A percentile compares a stretch with the other conserved stretches of the same genome.
These are phyloP conservation scores for Martes martes DNA, from an alignment of 2,113 vertebrate genomes.

Conservation along the genomic window DNA sequence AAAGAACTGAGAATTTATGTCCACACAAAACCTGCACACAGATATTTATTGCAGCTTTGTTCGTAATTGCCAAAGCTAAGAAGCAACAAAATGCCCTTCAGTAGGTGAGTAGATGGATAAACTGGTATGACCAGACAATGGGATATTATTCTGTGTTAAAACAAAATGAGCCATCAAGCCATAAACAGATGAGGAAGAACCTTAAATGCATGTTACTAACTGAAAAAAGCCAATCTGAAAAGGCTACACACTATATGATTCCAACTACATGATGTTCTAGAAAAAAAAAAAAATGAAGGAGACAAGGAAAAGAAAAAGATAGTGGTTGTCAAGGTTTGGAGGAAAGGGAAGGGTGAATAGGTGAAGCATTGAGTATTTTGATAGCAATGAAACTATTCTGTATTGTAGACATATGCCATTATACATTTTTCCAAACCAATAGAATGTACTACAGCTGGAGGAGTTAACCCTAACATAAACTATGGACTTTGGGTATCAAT, in stretches of 20 bases:
- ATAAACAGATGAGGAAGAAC: neutral
- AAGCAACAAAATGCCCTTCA: neutral
- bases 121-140: neutral
- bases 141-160: neutral
- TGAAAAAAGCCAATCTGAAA: neutral
- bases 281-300: neutral
- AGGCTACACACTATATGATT: neutral
- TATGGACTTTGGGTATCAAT: neutral
- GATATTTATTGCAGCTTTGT: neutral
- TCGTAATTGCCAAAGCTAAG: neutral
- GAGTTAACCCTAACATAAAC: neutral
- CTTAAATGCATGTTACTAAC: neutral
- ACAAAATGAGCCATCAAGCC: neutral
- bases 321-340: no score
- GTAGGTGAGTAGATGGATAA: neutral
- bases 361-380: neutral
- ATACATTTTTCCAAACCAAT: neutral
- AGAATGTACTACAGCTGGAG: neutral
- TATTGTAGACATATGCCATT: neutral
- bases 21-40: neutral
- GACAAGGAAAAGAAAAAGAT: neutral
- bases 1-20: neutral
- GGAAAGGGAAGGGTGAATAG: neutral
- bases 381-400: neutral
- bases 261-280: neutral